Conservation (phyloP, 2,888 invertebrate species). For the Antheraea assamensis region DNA sequence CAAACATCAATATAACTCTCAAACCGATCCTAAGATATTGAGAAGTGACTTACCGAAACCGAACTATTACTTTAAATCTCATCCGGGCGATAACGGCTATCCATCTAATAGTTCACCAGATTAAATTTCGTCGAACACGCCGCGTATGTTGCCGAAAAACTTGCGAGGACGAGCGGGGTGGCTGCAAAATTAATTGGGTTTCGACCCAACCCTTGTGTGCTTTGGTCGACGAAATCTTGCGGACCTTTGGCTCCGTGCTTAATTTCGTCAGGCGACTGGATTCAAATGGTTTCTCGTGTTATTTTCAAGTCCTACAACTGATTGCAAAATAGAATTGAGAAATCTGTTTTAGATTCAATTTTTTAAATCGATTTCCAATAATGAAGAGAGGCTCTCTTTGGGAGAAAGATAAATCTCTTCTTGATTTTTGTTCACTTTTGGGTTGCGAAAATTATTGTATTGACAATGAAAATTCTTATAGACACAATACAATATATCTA, state of each 20-base stretch:
- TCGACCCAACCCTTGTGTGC: slow-evolving; percentile 54
- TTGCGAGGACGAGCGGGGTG: slow-evolving; percentile 32
- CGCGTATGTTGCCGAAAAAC: slow-evolving; percentile 36
- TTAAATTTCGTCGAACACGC: slow-evolving; percentile 39
- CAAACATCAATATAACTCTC: background rate
- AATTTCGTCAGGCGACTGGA: slow-evolving; percentile 38
- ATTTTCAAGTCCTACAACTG: background rate
- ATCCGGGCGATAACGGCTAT: slow-evolving; percentile 25
- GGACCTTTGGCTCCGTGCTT: slow-evolving; percentile 41
- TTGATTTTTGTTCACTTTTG: too few species aligned
- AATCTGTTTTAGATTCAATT: background rate
- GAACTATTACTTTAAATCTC: slow-evolving; percentile 14
- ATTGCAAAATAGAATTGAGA: background rate
- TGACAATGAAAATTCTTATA: too few species aligned
- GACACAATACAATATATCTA: too few species aligned
- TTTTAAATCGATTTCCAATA: background rate
- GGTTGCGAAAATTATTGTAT: too few species aligned
- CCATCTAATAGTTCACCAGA: slow-evolving; percentile 30
- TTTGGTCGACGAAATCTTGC: slow-evolving; percentile 55
- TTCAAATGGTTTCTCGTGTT: background rate
- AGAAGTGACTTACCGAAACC: slow-evolving; percentile 3
- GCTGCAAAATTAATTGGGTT: slow-evolving; percentile 38
- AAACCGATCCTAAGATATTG: background rate
- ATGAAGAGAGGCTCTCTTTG: too few species aligned
- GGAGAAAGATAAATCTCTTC: too few species aligned